Conservation (phyloP, 2,888 invertebrate species). For the Hyppa rectilinea region DNA sequence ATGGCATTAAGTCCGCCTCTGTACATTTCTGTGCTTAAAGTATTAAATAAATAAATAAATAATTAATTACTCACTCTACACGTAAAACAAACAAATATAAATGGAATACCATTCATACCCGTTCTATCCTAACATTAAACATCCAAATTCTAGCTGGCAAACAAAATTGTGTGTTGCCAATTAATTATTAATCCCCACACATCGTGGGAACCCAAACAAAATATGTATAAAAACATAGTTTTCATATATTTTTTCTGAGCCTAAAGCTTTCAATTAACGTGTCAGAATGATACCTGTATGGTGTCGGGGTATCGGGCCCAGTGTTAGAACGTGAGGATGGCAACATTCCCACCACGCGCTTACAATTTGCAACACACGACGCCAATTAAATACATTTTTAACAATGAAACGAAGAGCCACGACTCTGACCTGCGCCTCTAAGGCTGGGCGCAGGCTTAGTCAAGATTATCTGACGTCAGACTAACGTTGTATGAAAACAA, state of each 20-base stretch:
- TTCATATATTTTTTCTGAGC: conserved; percentile 30
- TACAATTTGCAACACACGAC: conserved; percentile 76
- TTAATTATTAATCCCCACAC: conserved; percentile 7
- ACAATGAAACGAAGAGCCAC: conserved; percentile 67
- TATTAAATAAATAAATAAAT: too few relatives aligned
- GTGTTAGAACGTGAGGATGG: conserved; percentile 70
- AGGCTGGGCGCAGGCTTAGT: conserved; percentile 2
- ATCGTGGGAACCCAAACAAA: conserved; percentile 43
- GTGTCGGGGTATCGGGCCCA: conserved; percentile 4
- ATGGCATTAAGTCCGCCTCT: too few relatives aligned
- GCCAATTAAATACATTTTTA: conserved; percentile 77
- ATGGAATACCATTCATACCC: background rate
- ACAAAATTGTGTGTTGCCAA: conserved; percentile 3
- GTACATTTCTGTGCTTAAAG: too few relatives aligned
- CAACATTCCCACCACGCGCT: conserved; percentile 66
- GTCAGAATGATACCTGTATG: conserved; percentile 48
- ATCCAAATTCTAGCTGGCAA: background rate
- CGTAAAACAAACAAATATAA: background rate
- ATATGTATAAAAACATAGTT: conserved; percentile 24
- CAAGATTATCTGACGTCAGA: background rate
- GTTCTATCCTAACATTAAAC: background rate
- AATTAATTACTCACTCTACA: background rate
- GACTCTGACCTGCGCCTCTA: conserved; percentile 57
- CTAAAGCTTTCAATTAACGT: conserved; percentile 54
- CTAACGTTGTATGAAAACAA: background rate